These are phyloP conservation scores for Drosophila obscura DNA, from an alignment of 1,140 invertebrate species.

Conservation along the genomic window DNA sequence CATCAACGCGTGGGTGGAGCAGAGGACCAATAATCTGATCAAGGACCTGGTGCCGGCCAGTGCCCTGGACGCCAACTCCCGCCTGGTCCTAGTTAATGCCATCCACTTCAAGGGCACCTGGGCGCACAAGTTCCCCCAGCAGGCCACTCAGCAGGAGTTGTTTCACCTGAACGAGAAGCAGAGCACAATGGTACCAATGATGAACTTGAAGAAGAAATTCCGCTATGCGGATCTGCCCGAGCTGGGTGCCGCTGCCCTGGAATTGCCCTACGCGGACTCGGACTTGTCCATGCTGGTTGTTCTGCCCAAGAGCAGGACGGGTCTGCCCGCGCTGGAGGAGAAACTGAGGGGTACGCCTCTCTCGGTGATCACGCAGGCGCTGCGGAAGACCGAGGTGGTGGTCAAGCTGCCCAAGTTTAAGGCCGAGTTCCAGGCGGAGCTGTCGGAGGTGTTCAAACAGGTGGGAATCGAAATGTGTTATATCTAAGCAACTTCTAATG, in stretches of 20 bases:
- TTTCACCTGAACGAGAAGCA: conserved; percentile 62
- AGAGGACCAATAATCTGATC: conserved; percentile 86
- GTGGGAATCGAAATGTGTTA: conserved; percentile 61
- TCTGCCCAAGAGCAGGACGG: conserved; percentile 85
- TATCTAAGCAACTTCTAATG: neutral
- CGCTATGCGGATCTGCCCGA: conserved; percentile 58
- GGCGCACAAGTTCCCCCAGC: conserved; percentile 55
- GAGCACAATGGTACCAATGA: conserved; percentile 84
- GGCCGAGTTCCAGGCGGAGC: conserved; percentile 85
- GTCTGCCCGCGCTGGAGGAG: conserved; percentile 84
- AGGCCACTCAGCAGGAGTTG: conserved; percentile 44
- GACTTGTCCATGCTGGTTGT: conserved; percentile 85
- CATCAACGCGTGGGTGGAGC: conserved; percentile 87
- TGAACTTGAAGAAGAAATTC: conserved; percentile 84
- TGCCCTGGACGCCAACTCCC: conserved; percentile 68
- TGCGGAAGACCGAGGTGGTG: conserved; percentile 79
- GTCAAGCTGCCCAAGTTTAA: conserved; percentile 88
- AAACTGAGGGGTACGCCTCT: conserved; percentile 83
- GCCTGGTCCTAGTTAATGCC: conserved; percentile 87
- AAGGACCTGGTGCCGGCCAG: conserved; percentile 84
- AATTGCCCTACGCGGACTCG: conserved; percentile 82
- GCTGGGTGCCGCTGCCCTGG: conserved; percentile 67
- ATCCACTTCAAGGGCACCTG: conserved; percentile 86
- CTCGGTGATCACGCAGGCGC: conserved; percentile 61
- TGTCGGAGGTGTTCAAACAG: conserved; percentile 84